Conservation (phyloP, 2,888 invertebrate genomes). For the Carterocephalus palaemon region DNA sequence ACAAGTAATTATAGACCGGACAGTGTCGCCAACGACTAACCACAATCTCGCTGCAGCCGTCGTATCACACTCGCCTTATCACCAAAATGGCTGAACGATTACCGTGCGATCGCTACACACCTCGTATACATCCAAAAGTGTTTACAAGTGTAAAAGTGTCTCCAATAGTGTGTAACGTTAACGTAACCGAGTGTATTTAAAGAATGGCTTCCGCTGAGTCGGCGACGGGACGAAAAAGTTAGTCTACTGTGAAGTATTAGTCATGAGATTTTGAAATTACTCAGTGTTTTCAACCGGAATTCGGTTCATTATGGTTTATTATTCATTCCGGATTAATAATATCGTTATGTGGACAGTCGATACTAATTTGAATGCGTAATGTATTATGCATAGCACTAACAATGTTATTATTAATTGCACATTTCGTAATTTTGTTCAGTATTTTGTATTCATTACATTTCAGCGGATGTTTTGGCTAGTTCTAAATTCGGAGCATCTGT, state of each 20-base stretch:
- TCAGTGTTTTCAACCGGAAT: not conserved
- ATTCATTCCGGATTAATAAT: constrained; percentile 8
- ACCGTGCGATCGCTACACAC: constrained; percentile 56
- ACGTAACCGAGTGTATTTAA: constrained; percentile 51
- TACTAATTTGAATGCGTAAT: constrained; percentile 14
- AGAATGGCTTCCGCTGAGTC: constrained; percentile 69
- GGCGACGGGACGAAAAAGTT: constrained; percentile 63
- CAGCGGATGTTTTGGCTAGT: constrained; percentile 9
- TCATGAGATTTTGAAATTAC: not conserved
- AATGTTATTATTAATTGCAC: constrained; percentile 2
- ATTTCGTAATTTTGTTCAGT: not conserved
- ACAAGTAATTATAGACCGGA: constrained; percentile 57
- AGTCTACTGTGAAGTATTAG: constrained; percentile 46
- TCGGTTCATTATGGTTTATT: constrained; percentile 31
- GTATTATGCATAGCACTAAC: constrained; percentile 9
- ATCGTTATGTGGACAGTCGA: constrained; percentile 1
- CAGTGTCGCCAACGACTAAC: constrained; percentile 61
- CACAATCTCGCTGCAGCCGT: constrained; percentile 38
- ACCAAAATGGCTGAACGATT: constrained; percentile 74
- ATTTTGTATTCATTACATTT: constrained; percentile 3
- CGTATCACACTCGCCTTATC: constrained; percentile 61
- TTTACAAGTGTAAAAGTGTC: constrained; percentile 56
- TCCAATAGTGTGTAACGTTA: constrained; percentile 55
- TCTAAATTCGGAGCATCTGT: constrained; percentile 10
- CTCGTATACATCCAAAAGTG: constrained; percentile 53